Base-by-base conservation (phyloP, 2,113 vertebrate genomes). In the Canis aureus region DNA sequence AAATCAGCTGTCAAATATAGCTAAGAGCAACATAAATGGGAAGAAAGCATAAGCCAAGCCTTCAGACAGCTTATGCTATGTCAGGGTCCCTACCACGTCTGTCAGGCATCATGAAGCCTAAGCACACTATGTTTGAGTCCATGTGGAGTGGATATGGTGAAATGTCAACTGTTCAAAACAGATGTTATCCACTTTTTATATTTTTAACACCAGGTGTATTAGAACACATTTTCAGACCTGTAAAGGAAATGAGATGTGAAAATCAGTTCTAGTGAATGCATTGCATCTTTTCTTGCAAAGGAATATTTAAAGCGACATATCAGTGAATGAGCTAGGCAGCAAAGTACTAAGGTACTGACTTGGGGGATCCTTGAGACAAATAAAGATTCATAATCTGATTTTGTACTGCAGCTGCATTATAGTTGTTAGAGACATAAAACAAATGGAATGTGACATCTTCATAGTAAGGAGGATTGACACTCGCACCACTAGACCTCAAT, bases 141-240 rank as follows among this genome's bases (percentile, higher is more conserved):
- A 8, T 51, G 49, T 85, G 29, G 53, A 49, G 1, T 71, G 35
- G 35, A 51, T 17, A 59, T 59, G n/a, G 55, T 67, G 38, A 93
- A 78, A 90, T 38, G 25, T 71, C 67, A 91, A 43, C 55, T 96
- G 43, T 67, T 84, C 1, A 1, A 94, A 88, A 94, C 74, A 94
- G 55, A 57, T 93, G 88, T 84, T 91, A 82, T 1, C 51, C 43
- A 62, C 71, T 94, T 95, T 95, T 92, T 64, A 87, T 78, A 59
- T 62, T 94, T 35, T 80, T 95, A 88, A 74, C 51, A 79, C 27
- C 25, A 84, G 25, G 49, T 53, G 23, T 27, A 38, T 94, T 67
- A 94, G 89, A 89, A 92, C 32, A 74, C n/a, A 67, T 89, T 97
- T 96, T 96, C 78, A 96, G 71, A 80, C 81, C 84, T 66, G 29